Percentiles rank a stretch among this genome's conserved stretches.
phyloP scores from a whole-genome alignment of 2,113 vertebrate genomes.

The Mirounga angustirostris region DNA sequence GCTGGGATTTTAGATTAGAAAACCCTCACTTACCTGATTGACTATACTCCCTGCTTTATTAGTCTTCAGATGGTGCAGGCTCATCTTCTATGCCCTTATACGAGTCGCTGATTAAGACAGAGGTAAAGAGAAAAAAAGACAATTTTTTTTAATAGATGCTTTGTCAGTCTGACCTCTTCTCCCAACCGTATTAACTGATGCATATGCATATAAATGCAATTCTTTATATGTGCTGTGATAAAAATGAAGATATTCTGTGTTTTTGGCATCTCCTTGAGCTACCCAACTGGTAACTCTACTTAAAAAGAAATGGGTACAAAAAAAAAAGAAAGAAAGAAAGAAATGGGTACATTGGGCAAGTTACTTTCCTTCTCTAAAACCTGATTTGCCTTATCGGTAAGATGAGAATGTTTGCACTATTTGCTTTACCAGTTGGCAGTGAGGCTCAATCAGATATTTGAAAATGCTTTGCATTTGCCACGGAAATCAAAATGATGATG shows the following conservation, averaged over 20 bases:
- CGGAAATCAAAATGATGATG: background rate
- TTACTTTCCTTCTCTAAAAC: background rate
- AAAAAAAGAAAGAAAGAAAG: background rate
- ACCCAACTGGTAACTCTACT: background rate
- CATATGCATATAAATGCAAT: background rate
- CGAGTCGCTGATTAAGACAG: background rate
- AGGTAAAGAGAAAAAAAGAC: background rate
- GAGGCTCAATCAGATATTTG: background rate
- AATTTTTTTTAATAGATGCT: background rate
- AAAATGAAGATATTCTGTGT: background rate
- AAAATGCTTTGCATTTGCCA: background rate
- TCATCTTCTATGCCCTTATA: background rate
- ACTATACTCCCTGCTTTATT: background rate
- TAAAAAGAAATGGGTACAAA: background rate
- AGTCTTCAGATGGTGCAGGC: background rate
- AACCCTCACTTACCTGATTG: background rate
- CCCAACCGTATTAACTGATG: background rate
- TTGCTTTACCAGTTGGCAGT: background rate
- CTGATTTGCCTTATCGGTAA: background rate
- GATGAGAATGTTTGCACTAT: background rate
- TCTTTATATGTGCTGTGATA: background rate
- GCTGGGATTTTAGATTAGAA: background rate
- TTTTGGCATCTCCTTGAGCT: background rate
- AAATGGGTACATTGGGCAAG: background rate
- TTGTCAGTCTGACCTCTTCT: background rate